Base-by-base conservation (phyloP, 1,140 invertebrate species). In the Scaptomyza hsui region DNA sequence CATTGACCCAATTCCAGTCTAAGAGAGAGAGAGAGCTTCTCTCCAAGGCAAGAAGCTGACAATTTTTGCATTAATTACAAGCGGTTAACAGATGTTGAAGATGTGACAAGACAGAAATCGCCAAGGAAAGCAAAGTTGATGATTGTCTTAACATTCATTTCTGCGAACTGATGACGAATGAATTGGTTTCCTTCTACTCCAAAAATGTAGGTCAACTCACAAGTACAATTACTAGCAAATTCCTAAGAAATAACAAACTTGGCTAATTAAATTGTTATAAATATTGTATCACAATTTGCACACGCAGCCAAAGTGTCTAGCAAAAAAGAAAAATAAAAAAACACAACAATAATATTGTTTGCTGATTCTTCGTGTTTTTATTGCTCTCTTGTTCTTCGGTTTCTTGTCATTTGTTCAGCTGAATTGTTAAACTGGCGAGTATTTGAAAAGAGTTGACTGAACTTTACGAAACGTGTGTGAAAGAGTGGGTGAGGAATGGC, bases 1-100 rank as follows among this genome's bases (percentile, higher is more conserved):
- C 42, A 19, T 21, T 81, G 78, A 81, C 78, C 78, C 4, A 81
- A 41, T 81, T 81, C 21, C 44, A 16, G 19, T n/a, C 12, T 19
- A n/a, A n/a, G n/a, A n/a, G n/a, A 1, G 6, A 29, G 37, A 13
- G 47, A 35, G 64, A 49, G 35, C 55, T 42, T n/a, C 37, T 16
- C 32, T 49, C 35, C 29, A 21, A 35, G 35, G 7, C 3, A 10
- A 7, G 21, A 39, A 61, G 47, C 45, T 60, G 56, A 52, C 64
- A 68, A 51, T 51, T 65, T 71, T 59, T 39, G 62, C 68, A 71
- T 71, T 57, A 65, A 71, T 70, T 63, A 64, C 19, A 53, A 26
- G 48, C 44, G 32, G 21, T 10, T 29, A 21, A 26, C 64, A 68
- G 55, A 68, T 68, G 64, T 60, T 59, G 47, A 19, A 29, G 63